A percentile compares a stretch with the other conserved stretches of the same genome.
phyloP scores from a whole-genome alignment of 2,888 invertebrate species.

The Hylaea fasciaria region DNA sequence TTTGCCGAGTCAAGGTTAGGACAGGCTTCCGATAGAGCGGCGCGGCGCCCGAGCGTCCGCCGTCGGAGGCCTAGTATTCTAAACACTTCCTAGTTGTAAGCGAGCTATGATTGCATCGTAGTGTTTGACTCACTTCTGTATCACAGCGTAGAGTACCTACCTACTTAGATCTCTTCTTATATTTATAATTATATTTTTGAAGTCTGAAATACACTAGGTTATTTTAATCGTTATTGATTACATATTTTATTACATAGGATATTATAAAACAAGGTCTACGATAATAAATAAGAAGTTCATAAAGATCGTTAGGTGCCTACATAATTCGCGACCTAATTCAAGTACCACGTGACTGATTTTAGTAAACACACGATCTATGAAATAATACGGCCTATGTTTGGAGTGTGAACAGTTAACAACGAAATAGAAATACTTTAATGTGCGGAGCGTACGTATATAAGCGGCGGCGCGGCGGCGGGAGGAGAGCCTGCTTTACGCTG shows the following conservation, averaged over 20 bases:
- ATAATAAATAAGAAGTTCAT: slow-evolving; percentile 12
- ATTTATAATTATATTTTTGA: slow-evolving; percentile 27
- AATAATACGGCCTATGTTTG: slow-evolving; percentile 25
- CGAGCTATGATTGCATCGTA: slow-evolving; percentile 66
- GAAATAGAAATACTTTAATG: slow-evolving; percentile 32
- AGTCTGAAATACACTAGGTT: slow-evolving; percentile 23
- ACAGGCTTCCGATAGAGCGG: slow-evolving; percentile 56
- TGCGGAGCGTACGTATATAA: too few species aligned
- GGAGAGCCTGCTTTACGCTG: slow-evolving; percentile 52
- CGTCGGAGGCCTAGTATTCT: slow-evolving; percentile 59
- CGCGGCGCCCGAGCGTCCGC: too few species aligned
- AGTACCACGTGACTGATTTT: slow-evolving; percentile 11
- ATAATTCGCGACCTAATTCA: slow-evolving; percentile 9
- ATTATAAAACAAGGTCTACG: slow-evolving; percentile 5
- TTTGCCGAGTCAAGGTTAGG: slow-evolving; percentile 68
- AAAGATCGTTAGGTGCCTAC: not conserved
- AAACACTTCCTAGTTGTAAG: slow-evolving; percentile 72
- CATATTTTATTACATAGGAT: slow-evolving; percentile 30
- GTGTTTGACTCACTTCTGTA: slow-evolving; percentile 50
- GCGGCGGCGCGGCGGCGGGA: not conserved
- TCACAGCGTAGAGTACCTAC: slow-evolving; percentile 45
- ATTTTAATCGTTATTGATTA: slow-evolving; percentile 34
- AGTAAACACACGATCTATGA: slow-evolving; percentile 23
- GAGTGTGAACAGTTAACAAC: slow-evolving; percentile 32
- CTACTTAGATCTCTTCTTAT: slow-evolving; percentile 10